phyloP scores from a whole-genome alignment of 2,888 invertebrate genomes.

The Brachycybe producta region DNA sequence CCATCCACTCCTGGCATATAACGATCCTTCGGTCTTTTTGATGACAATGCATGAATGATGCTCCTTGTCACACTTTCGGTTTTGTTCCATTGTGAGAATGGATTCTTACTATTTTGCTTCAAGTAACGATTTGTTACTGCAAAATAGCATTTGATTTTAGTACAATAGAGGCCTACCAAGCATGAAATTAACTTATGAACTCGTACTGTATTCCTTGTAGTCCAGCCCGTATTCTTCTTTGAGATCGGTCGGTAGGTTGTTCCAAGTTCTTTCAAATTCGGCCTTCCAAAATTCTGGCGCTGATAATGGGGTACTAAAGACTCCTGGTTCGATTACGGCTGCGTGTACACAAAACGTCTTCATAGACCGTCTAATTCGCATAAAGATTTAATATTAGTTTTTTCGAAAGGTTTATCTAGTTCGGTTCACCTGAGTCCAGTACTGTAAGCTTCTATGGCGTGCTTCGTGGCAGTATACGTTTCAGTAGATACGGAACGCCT shows the following conservation, averaged over 20 bases:
- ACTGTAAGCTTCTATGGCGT: slow-evolving; percentile 7
- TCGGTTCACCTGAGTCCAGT: slow-evolving; percentile 12
- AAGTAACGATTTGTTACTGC: too few relatives aligned
- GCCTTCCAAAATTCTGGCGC: background rate
- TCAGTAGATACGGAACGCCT: slow-evolving; percentile 2
- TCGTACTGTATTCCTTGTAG: slow-evolving; percentile 1
- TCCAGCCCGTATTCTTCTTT: slow-evolving; percentile 6
- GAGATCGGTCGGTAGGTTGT: slow-evolving; percentile 2
- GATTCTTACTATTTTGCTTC: too few relatives aligned
- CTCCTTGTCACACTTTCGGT: background rate
- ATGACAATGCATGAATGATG: slow-evolving; percentile 2
- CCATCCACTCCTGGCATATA: slow-evolving; percentile 9
- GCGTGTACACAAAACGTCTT: background rate
- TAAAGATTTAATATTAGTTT: too few relatives aligned
- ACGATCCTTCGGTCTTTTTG: slow-evolving; percentile 11
- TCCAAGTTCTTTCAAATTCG: slow-evolving; percentile 2
- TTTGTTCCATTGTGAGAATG: too few relatives aligned
- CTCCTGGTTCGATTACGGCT: slow-evolving; percentile 8
- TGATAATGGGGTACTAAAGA: slow-evolving; percentile 1
- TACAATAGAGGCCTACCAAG: too few relatives aligned
- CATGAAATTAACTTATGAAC: too few relatives aligned
- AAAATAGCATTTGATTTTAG: background rate
- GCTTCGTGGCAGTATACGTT: slow-evolving; percentile 4
- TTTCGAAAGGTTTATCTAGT: too few relatives aligned
- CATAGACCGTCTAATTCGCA: slow-evolving; percentile 13